Evolutionary conservation across 37 sponge, comb jelly and placozoan genomes (phyloP).

Genomic region (Oopsacas minuta): DNA sequence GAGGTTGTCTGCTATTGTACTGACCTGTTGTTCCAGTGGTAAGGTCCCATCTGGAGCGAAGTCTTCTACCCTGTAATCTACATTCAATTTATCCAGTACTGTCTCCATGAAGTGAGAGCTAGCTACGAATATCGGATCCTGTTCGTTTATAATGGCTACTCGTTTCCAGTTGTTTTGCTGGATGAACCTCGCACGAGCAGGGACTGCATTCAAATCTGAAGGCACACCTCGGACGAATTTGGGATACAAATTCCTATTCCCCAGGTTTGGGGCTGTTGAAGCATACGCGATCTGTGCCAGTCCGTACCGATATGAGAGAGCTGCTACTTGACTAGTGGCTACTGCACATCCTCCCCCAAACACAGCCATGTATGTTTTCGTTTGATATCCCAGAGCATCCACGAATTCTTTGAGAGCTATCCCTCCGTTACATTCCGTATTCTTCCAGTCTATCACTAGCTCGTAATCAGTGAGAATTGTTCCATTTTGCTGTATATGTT

Average conservation of each 20-base stretch:
- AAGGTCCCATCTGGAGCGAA: neutral
- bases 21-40: neutral
- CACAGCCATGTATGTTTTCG: neutral
- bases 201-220: neutral
- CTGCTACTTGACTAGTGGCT: neutral
- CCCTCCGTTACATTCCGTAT: neutral
- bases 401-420: neutral
- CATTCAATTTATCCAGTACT: neutral
- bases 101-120: neutral
- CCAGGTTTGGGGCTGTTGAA: neutral
- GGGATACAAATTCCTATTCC: neutral
- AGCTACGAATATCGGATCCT: neutral
- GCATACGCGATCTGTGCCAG: conserved; percentile 11
- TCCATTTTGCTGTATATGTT: neutral
- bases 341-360: neutral
- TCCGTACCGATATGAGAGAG: neutral
- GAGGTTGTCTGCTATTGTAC: neutral
- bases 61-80: conserved; percentile 5
- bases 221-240: neutral
- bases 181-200: neutral
- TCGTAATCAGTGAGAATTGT: neutral
- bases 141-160: neutral
- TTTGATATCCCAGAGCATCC: neutral
- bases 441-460: neutral
- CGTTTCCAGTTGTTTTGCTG: neutral